phyloP scores from a whole-genome alignment of 2,888 invertebrate genomes.

The Octodonta nipae region DNA sequence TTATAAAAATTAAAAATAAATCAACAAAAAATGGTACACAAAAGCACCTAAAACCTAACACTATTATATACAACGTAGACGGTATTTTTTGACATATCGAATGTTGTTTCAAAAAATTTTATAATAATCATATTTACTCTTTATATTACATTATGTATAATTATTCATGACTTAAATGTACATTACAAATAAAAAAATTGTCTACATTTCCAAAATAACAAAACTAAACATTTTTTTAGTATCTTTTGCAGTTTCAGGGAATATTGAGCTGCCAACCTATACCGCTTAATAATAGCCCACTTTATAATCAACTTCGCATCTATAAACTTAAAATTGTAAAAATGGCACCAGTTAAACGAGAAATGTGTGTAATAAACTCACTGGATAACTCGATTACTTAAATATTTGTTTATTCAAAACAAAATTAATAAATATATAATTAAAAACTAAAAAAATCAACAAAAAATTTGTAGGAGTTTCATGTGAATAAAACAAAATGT shows the following conservation, averaged over 20 bases:
- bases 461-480: too few relatives aligned
- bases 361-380: conserved; percentile 7
- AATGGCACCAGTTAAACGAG: conserved; percentile 24
- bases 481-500: too few relatives aligned
- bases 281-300: conserved; percentile 14
- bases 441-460: too few relatives aligned
- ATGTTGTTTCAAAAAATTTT: conserved; percentile 14
- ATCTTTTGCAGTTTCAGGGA: conserved; percentile 8
- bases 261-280: conserved; percentile 23
- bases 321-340: conserved; percentile 13
- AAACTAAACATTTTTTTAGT: neutral
- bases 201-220: conserved; percentile 13
- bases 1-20: conserved; percentile 29
- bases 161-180: conserved; percentile 28
- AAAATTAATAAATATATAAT: too few relatives aligned
- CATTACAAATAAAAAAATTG: conserved; percentile 27
- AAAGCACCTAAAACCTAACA: conserved; percentile 31
- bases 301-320: conserved; percentile 18
- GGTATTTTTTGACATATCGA: conserved; percentile 14
- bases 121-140: conserved; percentile 20
- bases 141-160: conserved; percentile 33
- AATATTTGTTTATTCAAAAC: conserved; percentile 6
- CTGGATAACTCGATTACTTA: neutral
- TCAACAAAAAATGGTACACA: conserved; percentile 32
- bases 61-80: conserved; percentile 20